Evolutionary conservation across 2,888 invertebrate genomes (phyloP), one percentile per base, ranked within the genome.

Genomic region (Hirudinaria manillensis): DNA sequence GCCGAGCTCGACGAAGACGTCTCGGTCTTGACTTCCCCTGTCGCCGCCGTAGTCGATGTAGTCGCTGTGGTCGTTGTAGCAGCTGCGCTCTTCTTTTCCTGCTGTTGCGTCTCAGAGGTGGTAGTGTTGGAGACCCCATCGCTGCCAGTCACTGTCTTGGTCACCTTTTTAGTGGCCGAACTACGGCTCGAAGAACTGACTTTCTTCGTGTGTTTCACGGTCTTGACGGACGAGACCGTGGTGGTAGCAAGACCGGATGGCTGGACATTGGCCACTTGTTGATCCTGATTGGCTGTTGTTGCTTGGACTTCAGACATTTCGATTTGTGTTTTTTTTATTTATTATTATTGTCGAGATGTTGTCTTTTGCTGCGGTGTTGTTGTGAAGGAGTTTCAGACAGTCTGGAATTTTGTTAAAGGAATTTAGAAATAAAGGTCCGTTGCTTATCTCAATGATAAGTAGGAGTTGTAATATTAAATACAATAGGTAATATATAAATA

Each of bases 1-100:
- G 61, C 29, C 1, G 73, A 65, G 24, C 36, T 61, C 10, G 73
- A 73, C 4, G 73, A 65, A 36, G 61, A 78, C 27, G 74, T 67
- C 32, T n/a, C 10, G 53, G 72, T 36, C 24, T 32, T 72, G 21
- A 16, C 24, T 27, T 68, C 65, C 10, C 34, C 29, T 24, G 56
- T 75, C n/a, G 24, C 45, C 27, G 61, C 61, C 19, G 68, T 45
- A 36, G 73, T 38, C n/a, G 56, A 55, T 51, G 61, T 76, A 3
- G 74, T 67, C 45, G 61, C 32, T 24, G 73, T 67, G n/a, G 36
- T 61, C 34, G 70, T 53, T 3, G 55, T 55, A 29, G n/a, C n/a
- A 0, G 72, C 38, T 16, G 45, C 45, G 45, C 45, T 45, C 16
- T 45, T 45, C 24, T 66, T 45, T 16, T 24, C 53, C n/a, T 19